Evolutionary conservation across 2,888 invertebrate species (phyloP).

Genomic region (Ophion ellenae): DNA sequence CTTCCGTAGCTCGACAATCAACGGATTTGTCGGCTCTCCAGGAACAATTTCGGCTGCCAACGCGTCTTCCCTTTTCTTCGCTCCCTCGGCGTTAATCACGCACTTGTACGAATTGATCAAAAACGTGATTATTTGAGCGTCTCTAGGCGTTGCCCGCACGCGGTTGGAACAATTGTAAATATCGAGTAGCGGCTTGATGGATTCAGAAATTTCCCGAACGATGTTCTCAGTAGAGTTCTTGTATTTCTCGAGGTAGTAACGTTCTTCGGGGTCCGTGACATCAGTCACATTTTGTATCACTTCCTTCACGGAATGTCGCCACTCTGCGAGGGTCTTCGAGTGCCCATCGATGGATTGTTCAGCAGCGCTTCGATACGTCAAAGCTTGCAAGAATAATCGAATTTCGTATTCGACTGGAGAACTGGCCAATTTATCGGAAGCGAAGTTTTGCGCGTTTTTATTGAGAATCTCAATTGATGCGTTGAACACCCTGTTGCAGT

Average conservation of each 20-base stretch:
- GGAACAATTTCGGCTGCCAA: constrained; percentile 30
- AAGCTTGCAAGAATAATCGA: not conserved
- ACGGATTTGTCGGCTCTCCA: constrained; percentile 35
- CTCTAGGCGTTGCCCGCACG: not conserved
- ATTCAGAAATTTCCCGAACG: not conserved
- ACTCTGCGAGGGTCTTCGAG: constrained; percentile 9
- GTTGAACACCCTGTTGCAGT: not conserved
- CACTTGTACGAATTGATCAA: constrained; percentile 26
- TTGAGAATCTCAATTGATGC: not conserved
- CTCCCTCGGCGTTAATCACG: not conserved
- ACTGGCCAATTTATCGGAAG: no score
- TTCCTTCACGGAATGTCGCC: not conserved
- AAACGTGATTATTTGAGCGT: not conserved
- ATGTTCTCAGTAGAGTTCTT: constrained; percentile 5
- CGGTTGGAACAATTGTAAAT: constrained; percentile 1
- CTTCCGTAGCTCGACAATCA: constrained; percentile 1
- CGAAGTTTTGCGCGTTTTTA: no score
- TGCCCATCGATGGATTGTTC: not conserved
- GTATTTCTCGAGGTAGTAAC: not conserved
- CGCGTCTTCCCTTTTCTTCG: not conserved
- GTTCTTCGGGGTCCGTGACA: not conserved
- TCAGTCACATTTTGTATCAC: not conserved
- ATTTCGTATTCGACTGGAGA: not conserved
- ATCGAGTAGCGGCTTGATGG: not conserved
- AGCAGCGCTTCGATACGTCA: not conserved